A percentile compares a stretch with the other conserved stretches of the same genome.
Conservation (phyloP, 2,888 invertebrate species). For the Fragum fragum region DNA sequence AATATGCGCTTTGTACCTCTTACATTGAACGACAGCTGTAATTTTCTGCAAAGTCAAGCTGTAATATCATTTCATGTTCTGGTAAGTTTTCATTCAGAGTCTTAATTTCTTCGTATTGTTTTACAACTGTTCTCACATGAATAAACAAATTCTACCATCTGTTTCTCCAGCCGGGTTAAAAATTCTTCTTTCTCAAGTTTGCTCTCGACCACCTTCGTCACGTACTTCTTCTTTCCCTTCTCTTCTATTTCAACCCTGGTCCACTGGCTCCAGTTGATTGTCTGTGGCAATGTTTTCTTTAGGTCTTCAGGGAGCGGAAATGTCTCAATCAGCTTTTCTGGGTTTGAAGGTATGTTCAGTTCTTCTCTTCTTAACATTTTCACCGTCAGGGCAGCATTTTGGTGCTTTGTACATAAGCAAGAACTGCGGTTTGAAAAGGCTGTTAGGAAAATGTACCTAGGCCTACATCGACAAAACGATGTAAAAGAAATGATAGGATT, state of each 20-base stretch:
- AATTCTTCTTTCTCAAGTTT: constrained; percentile 21
- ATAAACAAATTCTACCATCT: constrained; percentile 52
- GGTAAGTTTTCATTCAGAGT: constrained; percentile 36
- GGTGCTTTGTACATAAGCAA: too few relatives aligned
- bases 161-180: constrained; percentile 25
- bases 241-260: constrained; percentile 41
- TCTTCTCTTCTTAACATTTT: constrained; percentile 37
- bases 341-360: constrained; percentile 28
- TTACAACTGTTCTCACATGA: constrained; percentile 46
- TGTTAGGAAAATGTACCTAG: constrained; percentile 39
- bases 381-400: constrained; percentile 45
- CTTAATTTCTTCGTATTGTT: constrained; percentile 50
- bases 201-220: constrained; percentile 37
- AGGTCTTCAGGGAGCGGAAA: constrained; percentile 14
- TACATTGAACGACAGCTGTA: constrained; percentile 46
- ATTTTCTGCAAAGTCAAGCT: constrained; percentile 60
- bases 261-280: constrained; percentile 40
- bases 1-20: constrained; percentile 59
- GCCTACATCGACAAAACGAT: constrained; percentile 47
- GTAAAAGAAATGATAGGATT: neutral
- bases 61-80: constrained; percentile 31
- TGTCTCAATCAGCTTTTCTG: constrained; percentile 18
- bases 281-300: constrained; percentile 18
- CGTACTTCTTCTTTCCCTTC: constrained; percentile 38
- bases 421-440: constrained; percentile 31